A percentile compares a stretch with the other conserved stretches of the same genome.
These are phyloP conservation scores for Setophaga petechia DNA, from an alignment of 2,113 vertebrate genomes.

Conservation along the genomic window DNA sequence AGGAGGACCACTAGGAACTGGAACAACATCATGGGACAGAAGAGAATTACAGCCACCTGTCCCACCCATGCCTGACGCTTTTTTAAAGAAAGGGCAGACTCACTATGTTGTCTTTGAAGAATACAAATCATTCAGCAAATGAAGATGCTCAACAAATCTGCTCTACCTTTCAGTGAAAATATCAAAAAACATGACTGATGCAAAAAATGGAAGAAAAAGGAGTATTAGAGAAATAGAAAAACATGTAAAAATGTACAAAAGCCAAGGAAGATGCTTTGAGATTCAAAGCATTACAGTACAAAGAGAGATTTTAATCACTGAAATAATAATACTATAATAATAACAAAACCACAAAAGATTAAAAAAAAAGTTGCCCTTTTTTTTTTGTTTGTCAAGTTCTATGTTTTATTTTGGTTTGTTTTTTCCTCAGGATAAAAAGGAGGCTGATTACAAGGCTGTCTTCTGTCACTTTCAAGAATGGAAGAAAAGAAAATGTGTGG, in stretches of 20 bases:
- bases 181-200: slow-evolving; percentile 96
- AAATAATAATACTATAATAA: slow-evolving; percentile 74
- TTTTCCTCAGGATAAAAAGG: slow-evolving; percentile 62
- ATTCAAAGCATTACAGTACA: slow-evolving; percentile 88
- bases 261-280: slow-evolving; percentile 94
- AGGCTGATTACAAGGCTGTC: slow-evolving; percentile 61
- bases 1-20: slow-evolving; percentile 99
- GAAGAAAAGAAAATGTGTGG: slow-evolving; percentile 58
- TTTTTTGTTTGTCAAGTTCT: slow-evolving; percentile 15
- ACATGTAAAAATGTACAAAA: slow-evolving; percentile 91
- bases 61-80: slow-evolving; percentile 70
- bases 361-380: neutral
- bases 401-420: neutral
- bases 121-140: slow-evolving; percentile 75
- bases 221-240: slow-evolving; percentile 91
- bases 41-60: slow-evolving; percentile 89
- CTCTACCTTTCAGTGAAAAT: slow-evolving; percentile 84
- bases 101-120: slow-evolving; percentile 80
- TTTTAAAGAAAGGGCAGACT: slow-evolving; percentile 73
- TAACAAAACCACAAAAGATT: slow-evolving; percentile 61
- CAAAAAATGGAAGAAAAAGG: slow-evolving; percentile 96
- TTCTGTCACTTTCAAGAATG: slow-evolving; percentile 67
- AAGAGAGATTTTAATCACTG: slow-evolving; percentile 74
- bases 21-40: slow-evolving; percentile 98
- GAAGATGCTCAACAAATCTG: slow-evolving; percentile 78